phyloP scores from a whole-genome alignment of 2,797 vertebrate genomes.

The Spea hammondii region DNA sequence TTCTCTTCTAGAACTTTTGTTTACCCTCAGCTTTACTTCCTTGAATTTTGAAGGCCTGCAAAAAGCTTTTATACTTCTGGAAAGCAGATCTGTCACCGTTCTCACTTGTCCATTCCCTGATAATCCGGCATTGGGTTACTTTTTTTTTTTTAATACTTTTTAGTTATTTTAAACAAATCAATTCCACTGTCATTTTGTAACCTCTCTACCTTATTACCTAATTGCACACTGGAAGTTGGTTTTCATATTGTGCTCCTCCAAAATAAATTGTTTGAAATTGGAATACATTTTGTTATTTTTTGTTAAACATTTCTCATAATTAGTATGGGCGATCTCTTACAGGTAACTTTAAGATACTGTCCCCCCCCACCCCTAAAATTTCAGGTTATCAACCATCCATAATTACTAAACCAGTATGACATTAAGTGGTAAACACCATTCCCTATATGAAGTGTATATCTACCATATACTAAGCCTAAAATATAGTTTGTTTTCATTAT shows the following conservation, averaged over 20 bases:
- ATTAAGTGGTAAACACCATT: no score
- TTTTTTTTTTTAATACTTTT: conserved; percentile 1
- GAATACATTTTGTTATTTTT: conserved; percentile 96
- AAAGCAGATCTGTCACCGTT: background rate
- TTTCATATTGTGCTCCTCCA: conserved; percentile 98
- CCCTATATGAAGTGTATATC: no score
- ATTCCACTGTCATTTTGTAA: conserved; percentile 46
- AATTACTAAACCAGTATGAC: no score
- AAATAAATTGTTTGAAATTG: conserved; percentile 97
- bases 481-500: no score
- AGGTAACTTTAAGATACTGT: conserved; percentile 58
- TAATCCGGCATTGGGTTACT: conserved; percentile 10
- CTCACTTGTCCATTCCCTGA: background rate
- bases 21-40: background rate
- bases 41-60: background rate
- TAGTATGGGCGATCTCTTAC: no score
- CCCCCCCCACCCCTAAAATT: background rate
- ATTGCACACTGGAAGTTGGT: conserved; percentile 82
- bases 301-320: background rate
- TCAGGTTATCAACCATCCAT: background rate
- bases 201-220: conserved; percentile 74
- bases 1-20: background rate
- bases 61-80: background rate
- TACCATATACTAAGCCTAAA: no score
- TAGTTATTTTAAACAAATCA: conserved; percentile 26